Conservation (phyloP, 2,888 invertebrate genomes). For the Anoncus sp. region DNA sequence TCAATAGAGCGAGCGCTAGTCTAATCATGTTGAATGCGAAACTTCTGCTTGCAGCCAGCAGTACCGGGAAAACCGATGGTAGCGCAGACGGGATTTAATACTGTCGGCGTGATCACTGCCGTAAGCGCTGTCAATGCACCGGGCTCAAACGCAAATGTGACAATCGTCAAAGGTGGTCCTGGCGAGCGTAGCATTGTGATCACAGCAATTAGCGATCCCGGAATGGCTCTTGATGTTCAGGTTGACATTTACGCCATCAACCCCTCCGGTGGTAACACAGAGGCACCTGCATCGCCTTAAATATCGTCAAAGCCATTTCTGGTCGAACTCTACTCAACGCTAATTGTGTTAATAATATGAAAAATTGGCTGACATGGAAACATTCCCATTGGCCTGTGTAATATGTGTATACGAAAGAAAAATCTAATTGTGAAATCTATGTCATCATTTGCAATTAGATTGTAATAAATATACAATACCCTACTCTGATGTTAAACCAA, state of each 20-base stretch:
- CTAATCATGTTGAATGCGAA: constrained; percentile 32
- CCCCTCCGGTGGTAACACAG: constrained; percentile 3
- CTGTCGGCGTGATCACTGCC: constrained; percentile 63
- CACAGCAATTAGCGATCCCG: constrained; percentile 50
- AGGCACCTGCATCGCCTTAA: constrained; percentile 38
- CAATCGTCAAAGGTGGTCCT: constrained; percentile 64
- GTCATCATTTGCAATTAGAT: neutral
- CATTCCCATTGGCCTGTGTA: neutral
- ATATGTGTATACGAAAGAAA: neutral
- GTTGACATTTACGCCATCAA: constrained; percentile 64
- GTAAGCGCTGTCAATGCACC: constrained; percentile 59
- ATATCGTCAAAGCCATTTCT: neutral
- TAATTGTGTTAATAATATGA: constrained; percentile 7
- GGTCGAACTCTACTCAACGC: neutral
- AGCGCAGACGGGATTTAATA: constrained; percentile 56
- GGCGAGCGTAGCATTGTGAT: constrained; percentile 52
- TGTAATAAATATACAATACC: neutral
- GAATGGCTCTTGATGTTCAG: constrained; percentile 57
- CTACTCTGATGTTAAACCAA: no score
- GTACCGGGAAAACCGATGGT: constrained; percentile 50
- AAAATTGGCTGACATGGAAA: constrained; percentile 3
- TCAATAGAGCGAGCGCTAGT: constrained; percentile 29
- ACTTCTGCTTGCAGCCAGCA: constrained; percentile 65
- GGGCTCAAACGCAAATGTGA: constrained; percentile 44
- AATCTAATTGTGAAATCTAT: no score